Base-by-base conservation (phyloP, 2,113 vertebrate species). In the Phocoena sinus region DNA sequence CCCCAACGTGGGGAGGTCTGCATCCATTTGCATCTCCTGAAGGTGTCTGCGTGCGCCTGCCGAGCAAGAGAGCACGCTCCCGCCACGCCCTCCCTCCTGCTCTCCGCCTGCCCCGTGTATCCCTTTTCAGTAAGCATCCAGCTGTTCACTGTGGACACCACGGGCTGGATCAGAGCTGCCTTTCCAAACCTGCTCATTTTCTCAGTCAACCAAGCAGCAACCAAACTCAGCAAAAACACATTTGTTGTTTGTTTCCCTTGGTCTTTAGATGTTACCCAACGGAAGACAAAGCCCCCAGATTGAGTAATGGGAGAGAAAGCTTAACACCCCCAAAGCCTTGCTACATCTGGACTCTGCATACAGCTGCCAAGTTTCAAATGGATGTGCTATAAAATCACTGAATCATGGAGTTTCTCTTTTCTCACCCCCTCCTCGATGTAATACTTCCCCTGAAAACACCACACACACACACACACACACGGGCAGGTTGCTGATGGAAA, bases 191-290 rank as follows among this genome's bases (percentile, higher is more conserved):
- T 93, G 91, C 96, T 96, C 94, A 36, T 97, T 87, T 97, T 96
- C 95, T 95, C 95, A 67, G 92, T 94, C 95, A 97, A 95, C 96
- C 92, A 71, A 87, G 94, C 97, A 97, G 96, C 95, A 97, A 94
- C 89, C 90, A 62, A 62, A 94, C 96, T 98, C 98, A 97, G 95
- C 96, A 97, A 95, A 98, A 98, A 74, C 96, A 68, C 96, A 95
- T 97, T 95, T 97, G 97, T 95, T 98, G 98, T 98, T 98, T 98
- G 98, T 98, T 98, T 98, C 95, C 92, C 96, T 97, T 94, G 94
- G 96, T 97, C 96, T 97, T 94, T 94, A 74, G 93, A 87, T 98
- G 98, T 97, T 98, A 97, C 96, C 95, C 98, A 97, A 97, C 92
- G 96, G 89, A 97, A 98, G 98, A 97, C 97, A 98, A 97, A 97